Evolutionary conservation across 2,888 invertebrate genomes (phyloP), one percentile per base, ranked within the genome.

Genomic region (Macropis europaea): DNA sequence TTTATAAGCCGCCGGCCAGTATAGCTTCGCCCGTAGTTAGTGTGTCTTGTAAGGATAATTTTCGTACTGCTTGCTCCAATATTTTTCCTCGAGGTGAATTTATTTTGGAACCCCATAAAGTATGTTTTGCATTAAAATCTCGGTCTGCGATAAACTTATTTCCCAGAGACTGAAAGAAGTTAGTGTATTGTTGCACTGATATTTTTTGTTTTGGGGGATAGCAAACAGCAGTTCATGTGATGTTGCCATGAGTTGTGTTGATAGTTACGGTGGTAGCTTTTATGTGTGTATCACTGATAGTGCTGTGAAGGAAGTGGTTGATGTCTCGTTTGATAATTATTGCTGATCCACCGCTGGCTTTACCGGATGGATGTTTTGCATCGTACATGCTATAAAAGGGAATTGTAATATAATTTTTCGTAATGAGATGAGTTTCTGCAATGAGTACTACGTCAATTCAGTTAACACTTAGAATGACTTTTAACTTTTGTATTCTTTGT

Each of bases 1-100:
- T 70, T 83, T 82, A 0, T 60, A 3, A 28, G 81, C 75, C 15
- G 74, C 48, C 5, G 77, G 77, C 77, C 82, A 84, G 56, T 83
- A 78, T 82, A 11, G 84, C 80, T 63, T 79, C 32, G 0, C 76
- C 72, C 7, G 63, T 68, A n/a, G 80, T 75, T 34, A 76, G 0
- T 15, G 42, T 19, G n/a, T n/a, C n/a, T n/a, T 61, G 11, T 15
- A 42, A 40, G 62, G 59, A 56, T 4, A 40, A 28, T 4, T 13
- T 2, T 6, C 5, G 13, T 7, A 76, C 61, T 15, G 52, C 13
- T 54, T 53, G 61, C 3, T 42, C 54, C 15, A 77, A 15, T 43
- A 68, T 54, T 15, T 54, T 45, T 3, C 66, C 74, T 57, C 63
- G 77, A 3, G 68, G 30, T 1, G 54, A 76, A 1, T 15, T 64